These are phyloP conservation scores for Borostomias antarcticus DNA, from an alignment of 2,797 vertebrate species.

Conservation along the genomic window DNA sequence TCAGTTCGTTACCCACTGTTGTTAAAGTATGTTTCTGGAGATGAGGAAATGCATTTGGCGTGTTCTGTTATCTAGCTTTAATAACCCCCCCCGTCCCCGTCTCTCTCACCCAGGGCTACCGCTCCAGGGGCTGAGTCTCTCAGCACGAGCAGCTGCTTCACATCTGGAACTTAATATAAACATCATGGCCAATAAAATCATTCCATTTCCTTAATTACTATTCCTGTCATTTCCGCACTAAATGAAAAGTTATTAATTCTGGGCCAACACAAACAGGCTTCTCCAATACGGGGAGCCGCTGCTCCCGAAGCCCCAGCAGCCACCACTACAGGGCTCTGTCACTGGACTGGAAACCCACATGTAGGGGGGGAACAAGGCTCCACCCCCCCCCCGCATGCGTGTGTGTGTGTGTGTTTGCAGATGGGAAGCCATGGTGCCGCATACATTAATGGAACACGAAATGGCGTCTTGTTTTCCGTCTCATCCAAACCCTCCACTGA, in stretches of 20 bases:
- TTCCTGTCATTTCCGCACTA: constrained; percentile 87
- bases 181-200: constrained; percentile 83
- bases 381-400: constrained; percentile 48
- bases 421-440: constrained; percentile 12
- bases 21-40: constrained; percentile 35
- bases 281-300: constrained; percentile 66
- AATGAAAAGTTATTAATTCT: constrained; percentile 83
- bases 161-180: constrained; percentile 89
- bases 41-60: constrained; percentile 46
- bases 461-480: constrained; percentile 66
- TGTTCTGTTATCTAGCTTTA: constrained; percentile 59
- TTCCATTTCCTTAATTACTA: constrained; percentile 88
- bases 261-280: constrained; percentile 74
- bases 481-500: constrained; percentile 50
- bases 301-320: constrained; percentile 64
- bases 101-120: constrained; percentile 51
- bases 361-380: constrained; percentile 42
- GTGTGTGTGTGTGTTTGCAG: constrained; percentile 29
- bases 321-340: constrained; percentile 68
- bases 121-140: constrained; percentile 62
- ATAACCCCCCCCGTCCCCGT: constrained; percentile 41
- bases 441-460: constrained; percentile 64
- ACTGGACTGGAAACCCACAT: constrained; percentile 66
- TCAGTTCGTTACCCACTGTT: constrained; percentile 41
- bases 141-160: constrained; percentile 79